Conservation (phyloP, 2,113 vertebrate species). For the Tamias sibiricus region DNA sequence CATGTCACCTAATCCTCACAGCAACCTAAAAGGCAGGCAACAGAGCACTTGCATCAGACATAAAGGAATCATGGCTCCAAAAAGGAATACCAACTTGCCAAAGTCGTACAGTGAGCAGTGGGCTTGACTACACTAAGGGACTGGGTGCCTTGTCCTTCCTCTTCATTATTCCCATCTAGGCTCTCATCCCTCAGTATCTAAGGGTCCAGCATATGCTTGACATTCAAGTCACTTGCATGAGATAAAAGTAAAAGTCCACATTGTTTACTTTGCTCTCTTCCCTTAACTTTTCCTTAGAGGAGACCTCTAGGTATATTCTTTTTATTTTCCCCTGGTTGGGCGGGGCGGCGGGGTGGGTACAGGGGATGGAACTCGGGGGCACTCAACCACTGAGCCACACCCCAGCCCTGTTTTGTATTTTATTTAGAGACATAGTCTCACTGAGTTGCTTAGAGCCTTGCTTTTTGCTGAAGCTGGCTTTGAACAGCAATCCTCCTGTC, state of each 20-base stretch:
- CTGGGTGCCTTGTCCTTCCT: background rate
- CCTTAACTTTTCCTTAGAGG: background rate
- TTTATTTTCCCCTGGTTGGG: too few relatives aligned
- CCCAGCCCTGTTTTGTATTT: too few relatives aligned
- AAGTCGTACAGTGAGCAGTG: background rate
- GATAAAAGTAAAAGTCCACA: background rate
- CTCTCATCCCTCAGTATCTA: background rate
- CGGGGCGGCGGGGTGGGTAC: too few relatives aligned
- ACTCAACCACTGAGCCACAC: too few relatives aligned
- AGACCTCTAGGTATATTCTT: background rate
- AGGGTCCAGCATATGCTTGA: background rate
- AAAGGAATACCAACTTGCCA: background rate
- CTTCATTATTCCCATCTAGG: background rate
- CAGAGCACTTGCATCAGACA: background rate
- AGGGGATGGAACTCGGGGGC: too few relatives aligned
- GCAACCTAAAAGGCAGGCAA: background rate
- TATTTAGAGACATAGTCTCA: too few relatives aligned
- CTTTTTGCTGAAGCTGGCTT: too few relatives aligned
- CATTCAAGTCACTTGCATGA: background rate
- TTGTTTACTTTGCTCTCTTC: background rate
- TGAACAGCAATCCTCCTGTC: too few relatives aligned
- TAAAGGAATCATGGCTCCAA: background rate
- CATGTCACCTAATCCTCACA: background rate
- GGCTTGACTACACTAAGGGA: background rate
- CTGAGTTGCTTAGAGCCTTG: too few relatives aligned